Conservation (phyloP, 2,113 vertebrate species). For the Myotis yumanensis region DNA sequence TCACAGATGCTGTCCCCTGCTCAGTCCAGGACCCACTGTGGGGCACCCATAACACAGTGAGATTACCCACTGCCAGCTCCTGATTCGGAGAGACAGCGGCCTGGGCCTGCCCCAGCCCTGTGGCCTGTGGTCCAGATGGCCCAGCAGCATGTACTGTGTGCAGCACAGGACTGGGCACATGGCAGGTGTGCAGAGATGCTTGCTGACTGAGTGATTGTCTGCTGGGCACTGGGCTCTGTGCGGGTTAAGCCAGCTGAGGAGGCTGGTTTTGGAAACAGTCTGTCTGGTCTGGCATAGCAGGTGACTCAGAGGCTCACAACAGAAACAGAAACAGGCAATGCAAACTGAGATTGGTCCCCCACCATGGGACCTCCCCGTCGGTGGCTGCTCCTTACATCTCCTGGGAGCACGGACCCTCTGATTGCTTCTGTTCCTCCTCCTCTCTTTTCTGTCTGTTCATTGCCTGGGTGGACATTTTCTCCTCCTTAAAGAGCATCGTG, state of each 20-base stretch:
- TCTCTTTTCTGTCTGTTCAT: not conserved
- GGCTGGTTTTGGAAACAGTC: not conserved
- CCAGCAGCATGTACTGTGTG: rapidly evolving
- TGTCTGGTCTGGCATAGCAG: not conserved
- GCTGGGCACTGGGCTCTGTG: not conserved
- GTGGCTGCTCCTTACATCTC: rapidly evolving
- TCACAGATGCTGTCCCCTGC: rapidly evolving
- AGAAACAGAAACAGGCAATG: not conserved
- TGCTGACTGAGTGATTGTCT: rapidly evolving
- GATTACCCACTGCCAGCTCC: rapidly evolving
- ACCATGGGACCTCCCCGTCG: not conserved
- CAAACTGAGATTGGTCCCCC: not conserved
- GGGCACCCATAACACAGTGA: not conserved
- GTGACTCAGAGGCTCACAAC: not conserved
- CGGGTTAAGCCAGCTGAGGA: not conserved
- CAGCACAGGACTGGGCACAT: not conserved
- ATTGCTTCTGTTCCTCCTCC: rapidly evolving
- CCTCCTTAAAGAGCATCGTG: not conserved
- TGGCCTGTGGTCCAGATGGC: not conserved
- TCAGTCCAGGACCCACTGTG: not conserved
- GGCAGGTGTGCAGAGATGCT: not conserved
- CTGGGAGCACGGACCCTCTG: rapidly evolving
- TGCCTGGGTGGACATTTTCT: not conserved
- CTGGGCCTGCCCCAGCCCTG: not conserved
- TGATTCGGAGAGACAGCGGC: rapidly evolving